Evolutionary conservation across 2,113 vertebrate species (phyloP), one percentile per base, ranked within the genome.

Genomic region (Xyrauchen texanus): DNA sequence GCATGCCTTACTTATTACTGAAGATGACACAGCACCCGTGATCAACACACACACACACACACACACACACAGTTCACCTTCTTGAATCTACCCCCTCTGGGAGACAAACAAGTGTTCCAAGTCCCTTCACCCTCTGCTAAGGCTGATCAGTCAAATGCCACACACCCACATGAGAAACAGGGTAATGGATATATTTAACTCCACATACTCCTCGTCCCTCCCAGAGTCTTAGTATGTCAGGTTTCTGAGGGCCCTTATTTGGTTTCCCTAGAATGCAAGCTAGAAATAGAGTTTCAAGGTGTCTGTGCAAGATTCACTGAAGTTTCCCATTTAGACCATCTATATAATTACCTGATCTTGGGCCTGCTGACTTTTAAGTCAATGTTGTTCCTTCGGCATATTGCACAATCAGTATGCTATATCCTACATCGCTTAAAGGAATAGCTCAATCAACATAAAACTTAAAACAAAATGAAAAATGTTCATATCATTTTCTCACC

Each of bases 131-230:
- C 60, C 80, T 79, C 67, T 65, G 61, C 51, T 42, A 72, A 34
- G 71, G 57, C 46, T 76, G 71, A 83, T 83, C 84, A 68, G 70
- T 68, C 72, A 71, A 55, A 78, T 46, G 44, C 12, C 70, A 68
- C 66, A 21, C 44, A 62, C 12, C 60, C 81, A 78, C 69, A 77
- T 7, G 52, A 68, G 66, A 51, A 79, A 82, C 64, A 76, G 64
- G n/a, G 52, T 52, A 60, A 61, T 13, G 7, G 83, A 77, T 86
- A 86, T 88, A 86, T 83, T 82, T 88, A 85, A 83, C 85, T 77
- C 61, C 74, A 47, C 73, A 82, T 62, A 63, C 58, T 45, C 49
- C 53, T 57, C 57, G 64, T 45, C 49, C 72, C 76, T 82, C 84
- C 63, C n/a, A 62, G 52, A 53, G 76, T 21, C 79, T 63, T 81